Percentiles rank a stretch among this genome's conserved stretches.
These are phyloP conservation scores for Alcedo atthis DNA, from an alignment of 2,797 vertebrate species.

Conservation along the genomic window DNA sequence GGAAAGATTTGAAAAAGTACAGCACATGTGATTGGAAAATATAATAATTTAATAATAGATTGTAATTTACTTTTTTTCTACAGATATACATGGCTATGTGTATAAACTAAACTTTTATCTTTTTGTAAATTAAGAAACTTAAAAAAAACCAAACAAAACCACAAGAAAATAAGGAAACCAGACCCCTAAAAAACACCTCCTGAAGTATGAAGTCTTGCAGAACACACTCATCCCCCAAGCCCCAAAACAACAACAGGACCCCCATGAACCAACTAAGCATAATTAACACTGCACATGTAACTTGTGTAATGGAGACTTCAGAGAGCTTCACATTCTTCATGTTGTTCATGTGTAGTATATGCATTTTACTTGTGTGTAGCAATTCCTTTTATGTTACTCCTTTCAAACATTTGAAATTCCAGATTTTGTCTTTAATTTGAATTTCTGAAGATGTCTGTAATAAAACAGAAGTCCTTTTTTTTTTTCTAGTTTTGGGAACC, in stretches of 20 bases:
- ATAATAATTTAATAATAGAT: not conserved
- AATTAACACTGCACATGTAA: not conserved
- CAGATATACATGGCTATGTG: not conserved
- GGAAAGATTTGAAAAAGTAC: not conserved
- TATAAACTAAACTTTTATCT: not conserved
- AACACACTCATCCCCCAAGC: not conserved
- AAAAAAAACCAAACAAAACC: not conserved
- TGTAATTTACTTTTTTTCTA: not conserved
- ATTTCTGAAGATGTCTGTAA: not conserved
- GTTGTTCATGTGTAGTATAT: not conserved
- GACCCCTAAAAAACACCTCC: not conserved
- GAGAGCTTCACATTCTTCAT: not conserved
- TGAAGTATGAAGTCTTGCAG: not conserved
- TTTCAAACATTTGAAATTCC: not conserved
- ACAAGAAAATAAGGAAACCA: not conserved
- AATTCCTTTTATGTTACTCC: not conserved
- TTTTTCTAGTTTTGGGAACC: not conserved
- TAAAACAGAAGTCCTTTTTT: not conserved
- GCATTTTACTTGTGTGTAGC: not conserved
- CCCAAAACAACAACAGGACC: not conserved
- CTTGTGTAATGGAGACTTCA: not conserved
- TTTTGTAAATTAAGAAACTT: not conserved
- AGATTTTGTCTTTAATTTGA: not conserved
- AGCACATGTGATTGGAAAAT: not conserved
- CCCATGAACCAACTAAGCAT: not conserved